Percentiles rank a stretch among this genome's conserved stretches.
These are phyloP conservation scores for Bubo bubo DNA, from an alignment of 2,113 vertebrate species.

Conservation along the genomic window DNA sequence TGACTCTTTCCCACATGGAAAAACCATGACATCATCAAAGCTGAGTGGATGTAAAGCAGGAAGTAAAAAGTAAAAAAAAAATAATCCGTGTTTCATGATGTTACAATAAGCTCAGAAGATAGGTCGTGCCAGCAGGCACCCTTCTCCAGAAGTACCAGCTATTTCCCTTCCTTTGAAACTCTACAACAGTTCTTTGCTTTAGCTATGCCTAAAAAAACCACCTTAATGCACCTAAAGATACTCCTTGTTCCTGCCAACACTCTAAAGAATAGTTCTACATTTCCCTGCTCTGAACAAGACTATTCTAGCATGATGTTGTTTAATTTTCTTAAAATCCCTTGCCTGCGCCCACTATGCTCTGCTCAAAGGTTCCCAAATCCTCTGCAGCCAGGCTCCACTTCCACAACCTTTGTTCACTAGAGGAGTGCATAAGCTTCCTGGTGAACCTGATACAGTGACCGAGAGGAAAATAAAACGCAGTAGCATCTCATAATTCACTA, in stretches of 20 bases:
- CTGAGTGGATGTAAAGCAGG: conserved; percentile 76
- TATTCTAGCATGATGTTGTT: background rate
- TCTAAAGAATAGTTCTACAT: background rate
- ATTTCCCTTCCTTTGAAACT: background rate
- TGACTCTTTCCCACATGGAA: conserved; percentile 83
- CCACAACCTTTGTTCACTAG: background rate
- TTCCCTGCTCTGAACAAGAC: background rate
- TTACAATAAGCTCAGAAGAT: background rate
- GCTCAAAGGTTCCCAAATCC: background rate
- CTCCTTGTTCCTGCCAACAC: background rate
- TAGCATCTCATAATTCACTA: background rate
- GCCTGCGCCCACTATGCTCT: rapidly evolving
- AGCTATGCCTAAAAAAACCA: background rate
- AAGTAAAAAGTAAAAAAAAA: conserved; percentile 56
- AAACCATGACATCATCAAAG: conserved; percentile 82
- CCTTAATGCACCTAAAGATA: background rate
- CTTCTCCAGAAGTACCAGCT: background rate
- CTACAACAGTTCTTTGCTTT: background rate
- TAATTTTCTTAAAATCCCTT: background rate
- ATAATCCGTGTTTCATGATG: background rate
- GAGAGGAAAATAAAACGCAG: background rate
- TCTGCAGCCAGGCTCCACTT: background rate
- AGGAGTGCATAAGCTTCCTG: background rate
- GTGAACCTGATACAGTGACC: background rate
- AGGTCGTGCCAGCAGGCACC: background rate